These are phyloP conservation scores for Buphagus erythrorhynchus DNA, from an alignment of 2,797 vertebrate species.

Conservation along the genomic window DNA sequence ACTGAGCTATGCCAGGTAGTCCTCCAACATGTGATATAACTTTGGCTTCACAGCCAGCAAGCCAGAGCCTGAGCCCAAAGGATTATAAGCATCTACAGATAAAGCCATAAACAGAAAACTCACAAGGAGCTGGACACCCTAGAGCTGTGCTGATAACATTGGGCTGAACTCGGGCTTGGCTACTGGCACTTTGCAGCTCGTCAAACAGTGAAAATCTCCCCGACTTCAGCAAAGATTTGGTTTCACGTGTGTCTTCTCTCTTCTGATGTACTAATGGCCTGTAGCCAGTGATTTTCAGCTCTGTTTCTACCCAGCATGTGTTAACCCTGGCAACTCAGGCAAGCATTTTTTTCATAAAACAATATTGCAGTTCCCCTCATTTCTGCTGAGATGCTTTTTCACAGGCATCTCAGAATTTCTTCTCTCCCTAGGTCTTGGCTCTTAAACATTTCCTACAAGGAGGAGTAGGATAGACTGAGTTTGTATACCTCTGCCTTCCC, in stretches of 20 bases:
- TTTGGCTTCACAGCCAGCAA: neutral
- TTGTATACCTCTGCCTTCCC: neutral
- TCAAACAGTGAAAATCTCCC: neutral
- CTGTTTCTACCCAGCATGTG: neutral
- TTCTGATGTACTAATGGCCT: neutral
- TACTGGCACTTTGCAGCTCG: neutral
- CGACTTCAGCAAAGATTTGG: neutral
- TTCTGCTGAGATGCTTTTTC: neutral
- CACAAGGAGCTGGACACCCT: neutral
- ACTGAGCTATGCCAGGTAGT: neutral
- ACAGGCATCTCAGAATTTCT: neutral
- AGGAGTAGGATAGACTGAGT: neutral
- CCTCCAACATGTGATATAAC: neutral
- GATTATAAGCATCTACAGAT: neutral
- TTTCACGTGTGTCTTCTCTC: neutral
- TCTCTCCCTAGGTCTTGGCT: neutral
- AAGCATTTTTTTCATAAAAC: neutral
- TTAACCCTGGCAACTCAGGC: neutral
- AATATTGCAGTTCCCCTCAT: neutral
- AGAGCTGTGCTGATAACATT: neutral
- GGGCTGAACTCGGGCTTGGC: neutral
- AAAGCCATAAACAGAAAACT: neutral
- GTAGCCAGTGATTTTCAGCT: conserved; percentile 20
- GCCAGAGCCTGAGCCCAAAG: neutral
- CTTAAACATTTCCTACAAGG: neutral